These are phyloP conservation scores for Phrynosoma blainvillii DNA, from an alignment of 2,113 vertebrate genomes.

Conservation along the genomic window DNA sequence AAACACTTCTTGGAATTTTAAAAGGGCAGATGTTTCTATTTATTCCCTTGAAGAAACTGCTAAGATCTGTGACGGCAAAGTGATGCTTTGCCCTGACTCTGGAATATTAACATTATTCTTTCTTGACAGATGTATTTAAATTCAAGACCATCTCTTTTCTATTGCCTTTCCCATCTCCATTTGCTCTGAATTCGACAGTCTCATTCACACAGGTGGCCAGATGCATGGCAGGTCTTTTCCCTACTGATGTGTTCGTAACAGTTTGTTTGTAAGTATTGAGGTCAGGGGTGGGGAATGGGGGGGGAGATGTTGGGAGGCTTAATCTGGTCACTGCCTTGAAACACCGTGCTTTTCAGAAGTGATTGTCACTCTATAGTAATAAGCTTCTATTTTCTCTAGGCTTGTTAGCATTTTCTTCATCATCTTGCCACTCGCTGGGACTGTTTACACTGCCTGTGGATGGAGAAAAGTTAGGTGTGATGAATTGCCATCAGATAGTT, in stretches of 20 bases:
- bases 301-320: background rate
- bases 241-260: constrained; percentile 67
- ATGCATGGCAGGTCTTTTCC: constrained; percentile 47
- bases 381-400: constrained; percentile 65
- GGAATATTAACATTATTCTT: constrained; percentile 14
- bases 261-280: constrained; percentile 80
- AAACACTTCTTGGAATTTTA: background rate
- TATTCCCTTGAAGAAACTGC: background rate
- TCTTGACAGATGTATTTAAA: constrained; percentile 75
- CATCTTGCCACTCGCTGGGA: constrained; percentile 76
- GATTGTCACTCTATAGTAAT: constrained; percentile 5
- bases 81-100: background rate
- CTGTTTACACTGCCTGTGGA: constrained; percentile 66
- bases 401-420: constrained; percentile 77
- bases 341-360: background rate
- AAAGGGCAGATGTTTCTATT: constrained; percentile 1
- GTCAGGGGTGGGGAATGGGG: background rate
- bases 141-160: constrained; percentile 75
- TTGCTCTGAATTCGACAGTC: constrained; percentile 70
- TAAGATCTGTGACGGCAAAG: background rate
- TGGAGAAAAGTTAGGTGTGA: constrained; percentile 11
- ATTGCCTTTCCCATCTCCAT: constrained; percentile 74
- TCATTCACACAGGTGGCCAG: constrained; percentile 9
- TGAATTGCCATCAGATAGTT: fast-evolving
- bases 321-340: background rate